Conservation (phyloP, 2,113 vertebrate species). For the Trematocara nigrifrons region DNA sequence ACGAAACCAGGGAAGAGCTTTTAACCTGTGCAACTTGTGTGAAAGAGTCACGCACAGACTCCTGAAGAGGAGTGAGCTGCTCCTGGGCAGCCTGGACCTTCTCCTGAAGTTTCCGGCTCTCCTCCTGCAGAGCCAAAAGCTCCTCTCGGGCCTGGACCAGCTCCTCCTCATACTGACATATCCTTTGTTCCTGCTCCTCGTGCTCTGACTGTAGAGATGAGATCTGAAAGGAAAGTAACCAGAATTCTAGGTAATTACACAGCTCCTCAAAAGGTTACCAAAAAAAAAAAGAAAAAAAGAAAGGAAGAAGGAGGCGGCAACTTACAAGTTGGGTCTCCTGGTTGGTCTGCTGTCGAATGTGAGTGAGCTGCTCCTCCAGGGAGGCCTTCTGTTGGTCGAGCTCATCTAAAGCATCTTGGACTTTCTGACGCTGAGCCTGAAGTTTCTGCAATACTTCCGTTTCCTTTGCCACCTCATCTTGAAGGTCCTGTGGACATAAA, state of each 20-base stretch:
- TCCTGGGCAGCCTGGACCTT: conserved; percentile 85
- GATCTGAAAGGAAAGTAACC: conserved; percentile 69
- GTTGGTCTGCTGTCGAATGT: conserved; percentile 84
- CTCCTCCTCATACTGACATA: conserved; percentile 87
- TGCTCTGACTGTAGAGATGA: conserved; percentile 85
- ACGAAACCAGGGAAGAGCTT: not conserved
- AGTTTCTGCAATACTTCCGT: conserved; percentile 83
- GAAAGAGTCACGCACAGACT: conserved; percentile 86
- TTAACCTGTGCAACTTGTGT: conserved; percentile 85
- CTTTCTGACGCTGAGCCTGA: conserved; percentile 86
- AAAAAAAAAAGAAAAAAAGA: not conserved
- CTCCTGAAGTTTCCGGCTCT: conserved; percentile 85
- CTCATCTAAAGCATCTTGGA: conserved; percentile 85
- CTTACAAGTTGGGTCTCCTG: conserved; percentile 87
- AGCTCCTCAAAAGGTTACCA: fast-evolving
- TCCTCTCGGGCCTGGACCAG: conserved; percentile 86
- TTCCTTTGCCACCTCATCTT: conserved; percentile 89
- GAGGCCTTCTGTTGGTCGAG: conserved; percentile 89
- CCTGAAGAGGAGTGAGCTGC: conserved; percentile 86
- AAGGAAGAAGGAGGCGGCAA: fast-evolving
- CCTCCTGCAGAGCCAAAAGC: conserved; percentile 86
- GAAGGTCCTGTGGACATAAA: conserved; percentile 80
- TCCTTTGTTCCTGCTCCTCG: conserved; percentile 87
- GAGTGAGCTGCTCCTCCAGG: conserved; percentile 87
- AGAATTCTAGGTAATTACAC: not conserved